phyloP scores from a whole-genome alignment of 1,140 invertebrate species.

The Penaeus chinensis region DNA sequence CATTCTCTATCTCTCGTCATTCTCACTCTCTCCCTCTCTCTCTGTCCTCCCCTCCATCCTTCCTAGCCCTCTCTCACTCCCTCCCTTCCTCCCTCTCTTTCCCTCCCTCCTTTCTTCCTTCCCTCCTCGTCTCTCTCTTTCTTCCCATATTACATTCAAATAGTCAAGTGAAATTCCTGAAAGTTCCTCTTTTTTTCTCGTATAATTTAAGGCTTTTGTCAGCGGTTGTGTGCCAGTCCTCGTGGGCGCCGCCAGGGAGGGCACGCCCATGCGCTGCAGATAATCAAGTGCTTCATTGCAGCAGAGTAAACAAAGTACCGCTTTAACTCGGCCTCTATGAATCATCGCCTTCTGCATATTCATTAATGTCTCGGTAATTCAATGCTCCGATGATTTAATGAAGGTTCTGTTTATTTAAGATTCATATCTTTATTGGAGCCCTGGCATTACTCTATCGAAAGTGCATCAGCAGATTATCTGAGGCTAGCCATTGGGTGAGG shows the following conservation, averaged over 20 bases:
- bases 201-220: too few relatives aligned
- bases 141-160: too few relatives aligned
- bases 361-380: slow-evolving; percentile 45
- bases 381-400: slow-evolving; percentile 49
- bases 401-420: slow-evolving; percentile 48
- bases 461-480: slow-evolving; percentile 39
- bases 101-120: too few relatives aligned
- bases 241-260: not conserved
- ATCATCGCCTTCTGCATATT: slow-evolving; percentile 47
- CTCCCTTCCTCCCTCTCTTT: too few relatives aligned
- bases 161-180: too few relatives aligned
- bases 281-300: slow-evolving; percentile 39
- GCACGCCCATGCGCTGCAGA: not conserved
- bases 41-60: too few relatives aligned
- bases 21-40: too few relatives aligned
- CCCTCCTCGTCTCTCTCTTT: too few relatives aligned
- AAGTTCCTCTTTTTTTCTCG: too few relatives aligned
- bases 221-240: not conserved
- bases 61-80: too few relatives aligned
- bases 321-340: slow-evolving; percentile 35
- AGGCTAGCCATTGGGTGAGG: slow-evolving; percentile 4
- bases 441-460: slow-evolving; percentile 42
- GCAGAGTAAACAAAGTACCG: slow-evolving; percentile 37
- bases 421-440: slow-evolving; percentile 20
- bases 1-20: too few relatives aligned